Conservation (phyloP, 2,888 invertebrate species). For the Rotaria sp. region DNA sequence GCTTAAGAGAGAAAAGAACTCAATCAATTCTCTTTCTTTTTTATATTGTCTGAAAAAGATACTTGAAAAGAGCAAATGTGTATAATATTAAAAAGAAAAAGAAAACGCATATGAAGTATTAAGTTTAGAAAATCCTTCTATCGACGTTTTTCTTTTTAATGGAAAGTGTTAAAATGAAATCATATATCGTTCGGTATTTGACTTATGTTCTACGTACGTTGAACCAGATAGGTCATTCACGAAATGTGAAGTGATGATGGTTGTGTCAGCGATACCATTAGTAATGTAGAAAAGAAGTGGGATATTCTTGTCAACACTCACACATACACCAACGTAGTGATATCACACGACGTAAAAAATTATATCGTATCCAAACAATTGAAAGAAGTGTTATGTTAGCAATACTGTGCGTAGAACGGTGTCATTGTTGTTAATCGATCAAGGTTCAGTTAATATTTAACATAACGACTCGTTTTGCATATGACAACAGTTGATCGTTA, state of each 20-base stretch:
- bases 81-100: not conserved
- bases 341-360: not conserved
- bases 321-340: not conserved
- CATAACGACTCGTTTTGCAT: not conserved
- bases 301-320: not conserved
- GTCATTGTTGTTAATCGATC: not conserved
- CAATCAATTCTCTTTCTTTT: not conserved
- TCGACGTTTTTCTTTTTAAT: too few species aligned
- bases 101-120: not conserved
- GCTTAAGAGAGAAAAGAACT: not conserved
- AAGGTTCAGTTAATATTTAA: slow-evolving; percentile 12
- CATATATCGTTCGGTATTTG: not conserved
- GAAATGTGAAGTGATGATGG: slow-evolving; percentile 4
- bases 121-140: too few species aligned
- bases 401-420: not conserved
- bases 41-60: not conserved
- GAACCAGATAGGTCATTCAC: not conserved
- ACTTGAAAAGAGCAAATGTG: not conserved
- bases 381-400: not conserved
- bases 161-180: not conserved
- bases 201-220: not conserved
- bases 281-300: not conserved
- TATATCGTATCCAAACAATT: not conserved
- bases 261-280: slow-evolving; percentile 9
- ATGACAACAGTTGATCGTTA: not conserved